Conservation (phyloP, 2,797 vertebrate species). For the Siniperca scherzeri region DNA sequence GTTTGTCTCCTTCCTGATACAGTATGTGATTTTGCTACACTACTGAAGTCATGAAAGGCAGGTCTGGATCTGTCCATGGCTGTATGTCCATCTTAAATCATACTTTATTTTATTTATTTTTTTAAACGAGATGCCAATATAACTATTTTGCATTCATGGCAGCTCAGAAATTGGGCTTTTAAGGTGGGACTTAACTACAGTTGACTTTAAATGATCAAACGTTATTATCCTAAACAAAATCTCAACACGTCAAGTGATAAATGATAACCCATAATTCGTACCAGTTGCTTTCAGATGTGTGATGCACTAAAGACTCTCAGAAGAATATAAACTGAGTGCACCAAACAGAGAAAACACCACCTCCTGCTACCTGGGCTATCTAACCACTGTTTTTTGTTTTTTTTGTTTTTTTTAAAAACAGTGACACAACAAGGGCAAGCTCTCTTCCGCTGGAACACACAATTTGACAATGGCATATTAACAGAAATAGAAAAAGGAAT, state of each 20-base stretch:
- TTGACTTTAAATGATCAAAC: constrained; percentile 24
- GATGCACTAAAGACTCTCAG: constrained; percentile 54
- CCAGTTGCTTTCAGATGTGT: constrained; percentile 43
- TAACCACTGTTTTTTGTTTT: neutral
- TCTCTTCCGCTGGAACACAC: constrained; percentile 21
- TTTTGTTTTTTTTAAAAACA: neutral
- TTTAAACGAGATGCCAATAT: constrained; percentile 33
- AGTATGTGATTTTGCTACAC: constrained; percentile 1
- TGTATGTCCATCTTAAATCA: neutral
- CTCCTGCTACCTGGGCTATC: constrained; percentile 36
- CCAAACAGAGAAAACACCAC: constrained; percentile 50
- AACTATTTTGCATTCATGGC: constrained; percentile 7
- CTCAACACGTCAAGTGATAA: constrained; percentile 44
- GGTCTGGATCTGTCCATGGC: neutral
- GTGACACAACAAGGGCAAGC: constrained; percentile 63
- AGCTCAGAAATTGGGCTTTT: constrained; percentile 29
- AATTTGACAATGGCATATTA: constrained; percentile 33
- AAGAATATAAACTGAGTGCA: constrained; percentile 58
- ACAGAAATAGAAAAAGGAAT: constrained; percentile 24
- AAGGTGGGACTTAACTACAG: neutral
- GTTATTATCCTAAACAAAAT: constrained; percentile 41
- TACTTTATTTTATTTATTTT: neutral
- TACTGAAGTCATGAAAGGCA: neutral
- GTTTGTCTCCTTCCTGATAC: constrained; percentile 30
- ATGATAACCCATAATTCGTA: constrained; percentile 40